These are phyloP conservation scores for Poeciliopsis occidentalis DNA, from an alignment of 2,113 vertebrate genomes.

Conservation along the genomic window DNA sequence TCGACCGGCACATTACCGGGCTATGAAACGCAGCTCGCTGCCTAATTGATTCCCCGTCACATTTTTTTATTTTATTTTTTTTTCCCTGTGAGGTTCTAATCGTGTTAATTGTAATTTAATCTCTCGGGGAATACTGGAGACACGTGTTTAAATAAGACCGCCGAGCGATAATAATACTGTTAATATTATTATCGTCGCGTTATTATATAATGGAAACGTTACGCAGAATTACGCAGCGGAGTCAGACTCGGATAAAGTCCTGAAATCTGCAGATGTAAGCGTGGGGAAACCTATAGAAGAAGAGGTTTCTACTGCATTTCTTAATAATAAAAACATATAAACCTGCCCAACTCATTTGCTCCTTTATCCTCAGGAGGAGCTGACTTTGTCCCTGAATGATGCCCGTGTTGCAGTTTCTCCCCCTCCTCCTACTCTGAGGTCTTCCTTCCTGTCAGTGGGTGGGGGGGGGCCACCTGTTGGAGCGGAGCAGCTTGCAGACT, in stretches of 20 bases:
- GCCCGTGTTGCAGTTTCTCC: no score
- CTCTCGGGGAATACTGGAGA: conserved; percentile 82
- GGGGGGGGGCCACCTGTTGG: no score
- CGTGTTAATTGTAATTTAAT: conserved; percentile 90
- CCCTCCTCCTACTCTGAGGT: no score
- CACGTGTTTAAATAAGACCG: conserved; percentile 83
- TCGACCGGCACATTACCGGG: conserved; percentile 76
- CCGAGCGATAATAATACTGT: conserved; percentile 33
- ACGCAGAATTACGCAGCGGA: conserved; percentile 69
- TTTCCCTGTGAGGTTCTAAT: conserved; percentile 86
- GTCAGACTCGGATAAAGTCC: conserved; percentile 55
- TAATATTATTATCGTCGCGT: neutral
- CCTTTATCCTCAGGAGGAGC: conserved; percentile 25
- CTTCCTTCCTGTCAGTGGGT: no score
- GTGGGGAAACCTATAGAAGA: neutral
- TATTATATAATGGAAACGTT: conserved; percentile 77
- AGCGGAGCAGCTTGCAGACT: no score
- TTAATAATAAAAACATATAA: neutral
- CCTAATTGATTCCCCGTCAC: conserved; percentile 94
- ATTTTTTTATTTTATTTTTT: conserved; percentile 65
- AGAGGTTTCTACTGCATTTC: neutral
- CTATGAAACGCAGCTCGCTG: conserved; percentile 81
- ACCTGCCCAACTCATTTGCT: conserved; percentile 27
- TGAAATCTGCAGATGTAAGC: conserved; percentile 26
- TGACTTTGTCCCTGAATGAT: conserved; percentile 41